phyloP scores from a whole-genome alignment of 2,113 vertebrate species.

The Psittacus erithacus region DNA sequence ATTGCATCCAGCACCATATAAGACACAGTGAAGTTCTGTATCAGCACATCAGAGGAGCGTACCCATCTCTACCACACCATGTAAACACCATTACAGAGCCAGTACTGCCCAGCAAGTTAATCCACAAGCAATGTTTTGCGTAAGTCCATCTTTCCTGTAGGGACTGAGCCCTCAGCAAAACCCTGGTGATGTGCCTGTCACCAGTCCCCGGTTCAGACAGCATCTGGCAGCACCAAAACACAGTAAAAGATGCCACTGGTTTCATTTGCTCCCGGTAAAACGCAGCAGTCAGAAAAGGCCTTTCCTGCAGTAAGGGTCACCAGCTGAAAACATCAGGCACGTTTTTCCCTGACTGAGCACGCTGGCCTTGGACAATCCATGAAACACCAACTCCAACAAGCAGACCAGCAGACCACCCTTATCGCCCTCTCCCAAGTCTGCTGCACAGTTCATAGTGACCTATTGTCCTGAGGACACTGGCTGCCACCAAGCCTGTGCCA shows the following conservation, averaged over 20 bases:
- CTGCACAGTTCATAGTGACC: constrained; percentile 72
- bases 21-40: neutral
- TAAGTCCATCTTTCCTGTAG: neutral
- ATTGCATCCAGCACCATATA: fast-evolving
- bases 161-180: neutral
- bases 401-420: neutral
- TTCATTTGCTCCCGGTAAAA: neutral
- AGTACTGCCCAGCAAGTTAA: neutral
- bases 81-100: neutral
- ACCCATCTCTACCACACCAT: neutral
- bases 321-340: neutral
- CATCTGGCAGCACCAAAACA: neutral
- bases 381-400: neutral
- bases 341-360: neutral
- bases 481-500: constrained; percentile 72
- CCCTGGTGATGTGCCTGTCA: fast-evolving
- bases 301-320: neutral
- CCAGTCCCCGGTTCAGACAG: neutral
- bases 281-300: neutral
- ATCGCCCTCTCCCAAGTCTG: constrained; percentile 19
- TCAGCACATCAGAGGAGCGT: too few relatives aligned
- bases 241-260: fast-evolving
- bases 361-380: neutral
- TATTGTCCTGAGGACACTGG: constrained; percentile 63
- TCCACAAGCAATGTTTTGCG: too few relatives aligned